These are phyloP conservation scores for Sciaenops ocellatus DNA, from an alignment of 2,797 vertebrate species.

Conservation along the genomic window DNA sequence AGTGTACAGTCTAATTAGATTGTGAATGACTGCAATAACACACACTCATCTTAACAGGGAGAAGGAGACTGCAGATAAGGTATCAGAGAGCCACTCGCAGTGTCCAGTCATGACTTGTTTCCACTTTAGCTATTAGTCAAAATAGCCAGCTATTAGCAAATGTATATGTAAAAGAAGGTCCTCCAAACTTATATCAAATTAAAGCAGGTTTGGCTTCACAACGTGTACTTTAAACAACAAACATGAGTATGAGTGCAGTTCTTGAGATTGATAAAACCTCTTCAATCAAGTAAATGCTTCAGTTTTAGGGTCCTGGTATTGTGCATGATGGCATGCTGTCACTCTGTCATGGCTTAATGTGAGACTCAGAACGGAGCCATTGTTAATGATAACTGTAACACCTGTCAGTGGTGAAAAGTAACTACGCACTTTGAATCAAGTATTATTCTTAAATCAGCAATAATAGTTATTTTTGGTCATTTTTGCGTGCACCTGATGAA, in stretches of 20 bases:
- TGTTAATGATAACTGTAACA: neutral
- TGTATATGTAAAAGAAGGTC: neutral
- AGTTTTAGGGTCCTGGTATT: neutral
- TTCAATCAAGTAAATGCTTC: neutral
- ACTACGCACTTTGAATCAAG: no score
- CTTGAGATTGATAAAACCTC: neutral
- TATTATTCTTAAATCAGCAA: no score
- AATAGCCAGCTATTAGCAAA: neutral
- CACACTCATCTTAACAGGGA: slow-evolving; percentile 29
- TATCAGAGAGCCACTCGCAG: neutral
- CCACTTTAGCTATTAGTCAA: slow-evolving; percentile 15
- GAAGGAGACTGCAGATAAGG: slow-evolving; percentile 39
- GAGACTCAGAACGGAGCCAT: neutral
- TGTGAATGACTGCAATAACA: slow-evolving; percentile 45
- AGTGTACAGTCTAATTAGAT: slow-evolving; percentile 66
- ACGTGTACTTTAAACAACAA: neutral
- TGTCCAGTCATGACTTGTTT: slow-evolving; percentile 20
- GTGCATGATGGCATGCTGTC: neutral
- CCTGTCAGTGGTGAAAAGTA: no score
- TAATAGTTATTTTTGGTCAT: no score
- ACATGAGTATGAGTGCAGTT: neutral
- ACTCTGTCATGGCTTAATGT: neutral
- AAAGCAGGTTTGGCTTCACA: neutral
- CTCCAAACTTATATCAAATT: neutral
- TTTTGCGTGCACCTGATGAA: no score